phyloP scores from a whole-genome alignment of 2,797 vertebrate species.

The Squalus acanthias region DNA sequence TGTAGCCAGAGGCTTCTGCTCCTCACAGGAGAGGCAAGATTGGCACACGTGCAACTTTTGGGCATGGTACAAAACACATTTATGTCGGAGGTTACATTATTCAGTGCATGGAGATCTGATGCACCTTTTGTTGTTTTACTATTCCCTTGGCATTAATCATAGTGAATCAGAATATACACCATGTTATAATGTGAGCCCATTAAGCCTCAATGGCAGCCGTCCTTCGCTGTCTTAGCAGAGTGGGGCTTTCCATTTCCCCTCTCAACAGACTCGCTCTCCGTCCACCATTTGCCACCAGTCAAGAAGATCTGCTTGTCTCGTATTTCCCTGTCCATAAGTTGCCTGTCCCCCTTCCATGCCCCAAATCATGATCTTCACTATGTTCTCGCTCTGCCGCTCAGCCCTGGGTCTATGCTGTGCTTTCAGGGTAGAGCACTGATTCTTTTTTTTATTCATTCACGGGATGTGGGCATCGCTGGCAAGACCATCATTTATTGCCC shows the following conservation, averaged over 20 bases:
- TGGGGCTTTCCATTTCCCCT: not conserved
- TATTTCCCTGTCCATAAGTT: no score
- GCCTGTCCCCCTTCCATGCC: no score
- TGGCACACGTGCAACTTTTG: not conserved
- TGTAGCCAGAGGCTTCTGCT: not conserved
- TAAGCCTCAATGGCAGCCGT: not conserved
- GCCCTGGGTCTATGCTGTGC: no score
- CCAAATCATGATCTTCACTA: no score
- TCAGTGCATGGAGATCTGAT: not conserved
- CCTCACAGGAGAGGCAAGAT: not conserved
- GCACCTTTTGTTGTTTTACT: not conserved
- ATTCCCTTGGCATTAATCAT: not conserved
- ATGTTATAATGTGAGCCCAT: not conserved
- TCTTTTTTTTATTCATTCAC: no score
- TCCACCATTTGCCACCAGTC: not conserved
- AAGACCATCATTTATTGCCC: no score
- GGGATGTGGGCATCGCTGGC: no score
- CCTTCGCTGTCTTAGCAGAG: not conserved
- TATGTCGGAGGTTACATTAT: not conserved
- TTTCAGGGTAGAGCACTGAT: no score
- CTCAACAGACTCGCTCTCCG: not conserved
- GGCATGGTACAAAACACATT: not conserved
- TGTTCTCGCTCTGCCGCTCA: no score
- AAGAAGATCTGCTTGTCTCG: not conserved
- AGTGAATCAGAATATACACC: not conserved